Evolutionary conservation across 2,797 vertebrate genomes (phyloP).

Genomic region (Eulemur coronatus): DNA sequence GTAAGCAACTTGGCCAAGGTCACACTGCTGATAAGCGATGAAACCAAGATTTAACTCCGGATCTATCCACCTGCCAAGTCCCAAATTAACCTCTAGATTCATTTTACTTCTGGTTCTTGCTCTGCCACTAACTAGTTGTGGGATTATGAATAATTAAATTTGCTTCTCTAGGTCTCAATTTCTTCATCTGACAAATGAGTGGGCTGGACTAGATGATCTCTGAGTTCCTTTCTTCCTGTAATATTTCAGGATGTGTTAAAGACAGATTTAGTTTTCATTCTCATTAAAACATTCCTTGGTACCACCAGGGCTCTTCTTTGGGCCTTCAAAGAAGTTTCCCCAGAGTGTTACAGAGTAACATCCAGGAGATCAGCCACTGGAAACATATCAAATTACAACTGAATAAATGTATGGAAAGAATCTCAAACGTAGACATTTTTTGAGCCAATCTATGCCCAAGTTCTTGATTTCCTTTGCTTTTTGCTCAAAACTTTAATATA

Average conservation of each 20-base stretch:
- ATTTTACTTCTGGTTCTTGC: background rate
- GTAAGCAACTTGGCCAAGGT: background rate
- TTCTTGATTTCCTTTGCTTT: background rate
- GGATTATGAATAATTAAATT: background rate
- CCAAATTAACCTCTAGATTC: background rate
- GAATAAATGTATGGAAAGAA: too few relatives aligned
- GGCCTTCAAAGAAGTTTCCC: background rate
- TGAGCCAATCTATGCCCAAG: background rate
- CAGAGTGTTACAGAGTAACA: background rate
- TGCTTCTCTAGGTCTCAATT: background rate
- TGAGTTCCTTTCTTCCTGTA: background rate
- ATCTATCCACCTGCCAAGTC: background rate
- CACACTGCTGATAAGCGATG: background rate
- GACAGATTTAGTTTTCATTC: background rate
- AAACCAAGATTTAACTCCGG: background rate
- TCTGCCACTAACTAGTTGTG: background rate
- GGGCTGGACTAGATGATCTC: background rate
- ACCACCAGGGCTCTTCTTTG: background rate
- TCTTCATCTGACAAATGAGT: background rate
- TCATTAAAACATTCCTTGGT: background rate
- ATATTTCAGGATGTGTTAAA: background rate
- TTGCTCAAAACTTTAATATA: background rate
- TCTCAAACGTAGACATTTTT: too few relatives aligned
- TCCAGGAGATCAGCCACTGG: background rate
- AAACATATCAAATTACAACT: background rate